phyloP scores from a whole-genome alignment of 2,797 vertebrate genomes.

The Hoplostethus mediterraneus region DNA sequence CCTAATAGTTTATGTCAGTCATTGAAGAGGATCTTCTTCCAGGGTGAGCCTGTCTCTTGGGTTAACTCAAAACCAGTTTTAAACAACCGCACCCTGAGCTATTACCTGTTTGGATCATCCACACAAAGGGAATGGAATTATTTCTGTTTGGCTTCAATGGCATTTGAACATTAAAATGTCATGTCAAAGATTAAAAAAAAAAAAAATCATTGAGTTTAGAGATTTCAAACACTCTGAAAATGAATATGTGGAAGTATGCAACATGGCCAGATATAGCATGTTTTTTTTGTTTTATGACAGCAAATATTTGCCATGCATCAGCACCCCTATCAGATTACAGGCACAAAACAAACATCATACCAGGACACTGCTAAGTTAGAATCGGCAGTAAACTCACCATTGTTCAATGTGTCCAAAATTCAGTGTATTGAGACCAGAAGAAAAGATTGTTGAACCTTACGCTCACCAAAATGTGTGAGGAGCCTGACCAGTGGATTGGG shows the following conservation, averaged over 20 bases:
- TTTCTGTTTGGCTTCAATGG: slow-evolving; percentile 17
- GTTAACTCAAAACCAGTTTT: slow-evolving; percentile 73
- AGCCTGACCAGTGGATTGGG: slow-evolving; percentile 6
- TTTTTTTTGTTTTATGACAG: slow-evolving; percentile 8
- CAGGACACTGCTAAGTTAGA: slow-evolving; percentile 50
- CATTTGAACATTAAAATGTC: slow-evolving; percentile 21
- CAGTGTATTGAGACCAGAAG: slow-evolving; percentile 3
- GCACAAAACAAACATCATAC: slow-evolving; percentile 49
- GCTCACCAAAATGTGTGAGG: slow-evolving; percentile 1
- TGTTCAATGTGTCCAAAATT: slow-evolving; percentile 27
- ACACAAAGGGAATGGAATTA: slow-evolving; percentile 50
- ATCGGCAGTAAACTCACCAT: slow-evolving; percentile 57
- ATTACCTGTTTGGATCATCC: slow-evolving; percentile 37
- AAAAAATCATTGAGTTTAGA: neutral
- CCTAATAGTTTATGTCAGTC: slow-evolving; percentile 23
- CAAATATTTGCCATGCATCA: slow-evolving; percentile 62
- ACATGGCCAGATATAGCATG: slow-evolving; percentile 4
- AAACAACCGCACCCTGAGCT: slow-evolving; percentile 62
- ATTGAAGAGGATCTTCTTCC: slow-evolving; percentile 33
- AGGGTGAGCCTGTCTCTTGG: slow-evolving; percentile 18
- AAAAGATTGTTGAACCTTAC: neutral
- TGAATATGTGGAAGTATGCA: slow-evolving; percentile 7
- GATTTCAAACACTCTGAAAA: slow-evolving; percentile 44
- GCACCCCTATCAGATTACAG: slow-evolving; percentile 25
- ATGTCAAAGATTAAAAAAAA: neutral